These are phyloP conservation scores for Euphydryas editha DNA, from an alignment of 2,888 invertebrate genomes.

Conservation along the genomic window DNA sequence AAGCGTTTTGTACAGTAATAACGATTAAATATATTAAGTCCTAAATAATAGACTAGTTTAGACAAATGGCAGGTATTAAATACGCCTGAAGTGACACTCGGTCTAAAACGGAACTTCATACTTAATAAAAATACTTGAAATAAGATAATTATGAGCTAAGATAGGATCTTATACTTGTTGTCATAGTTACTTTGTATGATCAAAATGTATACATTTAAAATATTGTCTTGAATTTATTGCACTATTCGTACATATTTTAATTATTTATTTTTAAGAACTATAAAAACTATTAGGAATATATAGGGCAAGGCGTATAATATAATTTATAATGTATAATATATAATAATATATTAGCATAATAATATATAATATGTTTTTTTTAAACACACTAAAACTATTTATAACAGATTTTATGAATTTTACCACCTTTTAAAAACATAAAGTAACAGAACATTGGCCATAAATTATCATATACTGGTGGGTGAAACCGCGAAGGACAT, in stretches of 20 bases:
- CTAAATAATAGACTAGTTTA: slow-evolving; percentile 71
- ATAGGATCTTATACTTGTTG: neutral
- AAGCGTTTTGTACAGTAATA: slow-evolving; percentile 81
- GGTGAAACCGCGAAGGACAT: no score
- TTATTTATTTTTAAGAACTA: slow-evolving; percentile 2
- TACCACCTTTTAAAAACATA: no score
- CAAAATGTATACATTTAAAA: neutral
- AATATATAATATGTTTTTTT: neutral
- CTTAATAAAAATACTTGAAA: neutral
- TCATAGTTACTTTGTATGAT: slow-evolving; percentile 5
- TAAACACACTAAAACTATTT: no score
- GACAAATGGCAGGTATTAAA: slow-evolving; percentile 58
- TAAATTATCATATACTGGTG: no score
- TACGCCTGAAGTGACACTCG: slow-evolving; percentile 60
- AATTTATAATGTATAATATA: neutral
- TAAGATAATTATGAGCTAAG: slow-evolving; percentile 8
- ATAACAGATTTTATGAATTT: no score
- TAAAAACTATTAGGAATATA: neutral
- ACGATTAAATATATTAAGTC: slow-evolving; percentile 66
- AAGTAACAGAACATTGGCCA: no score
- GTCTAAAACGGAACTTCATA: slow-evolving; percentile 37
- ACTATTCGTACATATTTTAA: neutral
- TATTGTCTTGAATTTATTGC: slow-evolving; percentile 7
- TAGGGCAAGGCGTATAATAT: slow-evolving; percentile 11
- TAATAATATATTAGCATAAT: slow-evolving; percentile 5